Evolutionary conservation across 92 coral and sea anemone genomes (phyloP).

Genomic region (Pocillopora grandis): DNA sequence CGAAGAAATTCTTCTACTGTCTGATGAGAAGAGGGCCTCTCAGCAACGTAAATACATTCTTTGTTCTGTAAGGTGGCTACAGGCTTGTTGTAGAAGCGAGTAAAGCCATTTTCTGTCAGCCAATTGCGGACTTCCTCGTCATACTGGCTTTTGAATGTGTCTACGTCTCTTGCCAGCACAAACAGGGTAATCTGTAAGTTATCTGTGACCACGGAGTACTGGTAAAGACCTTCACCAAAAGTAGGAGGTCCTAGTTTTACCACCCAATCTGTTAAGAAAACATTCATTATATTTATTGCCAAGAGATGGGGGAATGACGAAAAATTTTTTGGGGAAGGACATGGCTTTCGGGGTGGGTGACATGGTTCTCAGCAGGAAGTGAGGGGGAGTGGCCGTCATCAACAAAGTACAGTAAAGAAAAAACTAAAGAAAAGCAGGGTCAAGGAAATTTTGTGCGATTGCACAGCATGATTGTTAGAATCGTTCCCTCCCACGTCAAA

Average conservation of each 20-base stretch:
- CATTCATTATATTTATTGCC: not conserved
- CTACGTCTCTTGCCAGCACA: constrained; percentile 59
- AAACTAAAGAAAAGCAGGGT: too few relatives aligned
- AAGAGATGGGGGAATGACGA: too few relatives aligned
- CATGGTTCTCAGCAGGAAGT: too few relatives aligned
- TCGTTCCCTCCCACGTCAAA: too few relatives aligned
- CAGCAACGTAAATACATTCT: constrained; percentile 39
- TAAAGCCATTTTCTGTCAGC: constrained; percentile 50
- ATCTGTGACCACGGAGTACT: constrained; percentile 56
- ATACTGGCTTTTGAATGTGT: constrained; percentile 35
- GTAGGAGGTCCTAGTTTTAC: constrained; percentile 60
- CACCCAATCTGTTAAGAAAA: constrained; percentile 58
- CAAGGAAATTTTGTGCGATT: too few relatives aligned
- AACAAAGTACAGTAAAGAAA: too few relatives aligned
- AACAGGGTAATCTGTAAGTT: constrained; percentile 30
- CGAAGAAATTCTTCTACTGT: not conserved
- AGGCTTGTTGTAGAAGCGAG: constrained; percentile 53
- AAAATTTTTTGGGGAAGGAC: too few relatives aligned
- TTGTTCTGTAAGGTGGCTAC: constrained; percentile 36
- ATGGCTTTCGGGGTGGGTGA: too few relatives aligned
- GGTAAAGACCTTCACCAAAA: constrained; percentile 45
- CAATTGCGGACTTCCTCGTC: constrained; percentile 51
- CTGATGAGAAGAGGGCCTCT: constrained; percentile 24
- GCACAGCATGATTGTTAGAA: too few relatives aligned
- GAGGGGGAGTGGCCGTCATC: not conserved